Evolutionary conservation across 2,888 invertebrate species (phyloP).

Genomic region (Eupeodes latifasciatus): DNA sequence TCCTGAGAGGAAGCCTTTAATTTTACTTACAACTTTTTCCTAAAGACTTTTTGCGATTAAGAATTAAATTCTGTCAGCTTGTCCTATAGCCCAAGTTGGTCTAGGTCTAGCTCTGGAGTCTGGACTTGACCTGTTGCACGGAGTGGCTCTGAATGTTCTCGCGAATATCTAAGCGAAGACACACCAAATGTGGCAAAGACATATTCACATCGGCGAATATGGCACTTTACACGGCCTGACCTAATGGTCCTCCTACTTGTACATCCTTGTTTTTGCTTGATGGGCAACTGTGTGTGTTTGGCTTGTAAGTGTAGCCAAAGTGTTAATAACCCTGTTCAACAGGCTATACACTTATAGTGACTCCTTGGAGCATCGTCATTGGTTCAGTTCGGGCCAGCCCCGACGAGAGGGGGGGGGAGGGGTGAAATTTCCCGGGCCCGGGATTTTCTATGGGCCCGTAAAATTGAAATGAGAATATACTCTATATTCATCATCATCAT

Average conservation of each 20-base stretch:
- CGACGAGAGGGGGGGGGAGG: no score
- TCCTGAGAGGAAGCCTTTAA: constrained; percentile 36
- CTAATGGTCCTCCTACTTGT: not conserved
- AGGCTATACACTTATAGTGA: constrained; percentile 45
- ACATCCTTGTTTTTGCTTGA: constrained; percentile 36
- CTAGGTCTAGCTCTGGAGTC: no score
- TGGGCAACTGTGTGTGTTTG: constrained; percentile 55
- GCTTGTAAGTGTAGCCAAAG: constrained; percentile 62
- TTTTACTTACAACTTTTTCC: constrained; percentile 56
- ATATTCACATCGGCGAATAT: constrained; percentile 37
- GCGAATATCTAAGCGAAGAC: constrained; percentile 27
- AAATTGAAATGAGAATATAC: no score
- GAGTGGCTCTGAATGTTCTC: constrained; percentile 1
- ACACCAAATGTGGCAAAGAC: constrained; percentile 43
- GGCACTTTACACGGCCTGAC: constrained; percentile 40
- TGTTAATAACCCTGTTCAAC: constrained; percentile 68
- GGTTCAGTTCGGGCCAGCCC: constrained; percentile 22
- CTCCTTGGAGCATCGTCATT: constrained; percentile 34
- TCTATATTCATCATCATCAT: no score
- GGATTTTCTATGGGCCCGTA: no score
- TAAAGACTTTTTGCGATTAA: constrained; percentile 36
- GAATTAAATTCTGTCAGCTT: constrained; percentile 60
- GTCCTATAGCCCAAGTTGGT: constrained; percentile 13
- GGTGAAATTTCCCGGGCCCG: no score
- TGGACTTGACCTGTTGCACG: constrained; percentile 62